These are phyloP conservation scores for Hemicordylus capensis DNA, from an alignment of 2,113 vertebrate genomes.

Conservation along the genomic window DNA sequence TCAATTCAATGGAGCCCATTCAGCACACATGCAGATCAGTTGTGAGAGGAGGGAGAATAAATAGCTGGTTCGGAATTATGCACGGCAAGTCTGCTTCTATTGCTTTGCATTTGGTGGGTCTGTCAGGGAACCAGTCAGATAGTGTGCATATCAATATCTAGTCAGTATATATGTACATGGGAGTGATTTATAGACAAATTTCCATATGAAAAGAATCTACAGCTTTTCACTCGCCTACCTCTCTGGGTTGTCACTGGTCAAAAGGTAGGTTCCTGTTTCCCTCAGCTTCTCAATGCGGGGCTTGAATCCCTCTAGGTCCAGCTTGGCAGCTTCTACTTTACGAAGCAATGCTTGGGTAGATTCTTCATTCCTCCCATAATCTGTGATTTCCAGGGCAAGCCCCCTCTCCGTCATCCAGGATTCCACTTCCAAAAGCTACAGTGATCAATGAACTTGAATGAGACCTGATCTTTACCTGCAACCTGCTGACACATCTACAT, in stretches of 20 bases:
- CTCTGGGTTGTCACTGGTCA: constrained; percentile 75
- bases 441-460: background rate
- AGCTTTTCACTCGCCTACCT: constrained; percentile 70
- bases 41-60: background rate
- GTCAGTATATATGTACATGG: background rate
- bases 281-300: constrained; percentile 70
- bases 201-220: background rate
- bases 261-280: constrained; percentile 75
- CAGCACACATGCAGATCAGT: background rate
- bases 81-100: background rate
- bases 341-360: constrained; percentile 77
- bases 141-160: background rate
- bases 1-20: background rate
- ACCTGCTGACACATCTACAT: background rate
- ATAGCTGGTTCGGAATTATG: background rate
- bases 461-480: background rate
- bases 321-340: constrained; percentile 80
- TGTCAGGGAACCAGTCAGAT: background rate
- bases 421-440: constrained; percentile 84
- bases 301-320: constrained; percentile 82
- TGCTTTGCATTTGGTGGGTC: background rate
- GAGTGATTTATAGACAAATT: background rate
- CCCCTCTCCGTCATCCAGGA: constrained; percentile 82
- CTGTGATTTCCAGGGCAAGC: constrained; percentile 72
- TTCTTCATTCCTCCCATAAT: constrained; percentile 85